phyloP scores from a whole-genome alignment of 2,888 invertebrate species.

The Pterostichus niger region DNA sequence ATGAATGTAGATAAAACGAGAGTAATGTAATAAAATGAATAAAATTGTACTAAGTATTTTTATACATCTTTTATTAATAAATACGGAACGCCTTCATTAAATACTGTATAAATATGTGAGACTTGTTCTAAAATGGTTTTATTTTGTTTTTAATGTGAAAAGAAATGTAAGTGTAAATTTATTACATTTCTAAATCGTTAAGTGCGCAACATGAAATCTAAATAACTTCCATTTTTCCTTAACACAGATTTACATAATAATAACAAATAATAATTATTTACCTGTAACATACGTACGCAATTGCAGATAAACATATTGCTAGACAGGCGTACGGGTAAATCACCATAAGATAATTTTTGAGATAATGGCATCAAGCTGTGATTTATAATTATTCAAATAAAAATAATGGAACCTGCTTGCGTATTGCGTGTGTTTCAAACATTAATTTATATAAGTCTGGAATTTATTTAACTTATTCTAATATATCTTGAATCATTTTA shows the following conservation, averaged over 20 bases:
- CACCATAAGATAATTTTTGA: conserved; percentile 24
- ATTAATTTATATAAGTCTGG: conserved; percentile 40
- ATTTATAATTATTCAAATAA: conserved; percentile 51
- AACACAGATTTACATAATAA: conserved; percentile 24
- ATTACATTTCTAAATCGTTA: conserved; percentile 30
- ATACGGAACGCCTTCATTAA: too few species aligned
- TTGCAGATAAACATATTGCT: conserved; percentile 20
- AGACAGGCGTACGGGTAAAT: conserved; percentile 4
- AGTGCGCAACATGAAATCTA: conserved; percentile 3
- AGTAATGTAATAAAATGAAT: too few species aligned
- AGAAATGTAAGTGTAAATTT: conserved; percentile 2
- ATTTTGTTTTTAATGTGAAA: not conserved
- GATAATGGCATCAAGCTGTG: conserved; percentile 40
- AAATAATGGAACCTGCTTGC: conserved; percentile 31
- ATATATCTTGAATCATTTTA: conserved; percentile 10
- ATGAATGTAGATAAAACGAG: too few species aligned
- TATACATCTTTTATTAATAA: too few species aligned
- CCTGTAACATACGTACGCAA: not conserved
- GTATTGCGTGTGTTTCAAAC: conserved; percentile 21
- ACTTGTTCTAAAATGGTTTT: not conserved
- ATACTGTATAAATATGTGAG: too few species aligned
- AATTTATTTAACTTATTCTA: conserved; percentile 33
- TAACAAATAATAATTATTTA: conserved; percentile 34
- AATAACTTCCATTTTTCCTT: conserved; percentile 2
- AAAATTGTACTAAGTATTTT: too few species aligned